Evolutionary conservation across 2,888 invertebrate species (phyloP).

Genomic region (Nemotelus pantherinus): DNA sequence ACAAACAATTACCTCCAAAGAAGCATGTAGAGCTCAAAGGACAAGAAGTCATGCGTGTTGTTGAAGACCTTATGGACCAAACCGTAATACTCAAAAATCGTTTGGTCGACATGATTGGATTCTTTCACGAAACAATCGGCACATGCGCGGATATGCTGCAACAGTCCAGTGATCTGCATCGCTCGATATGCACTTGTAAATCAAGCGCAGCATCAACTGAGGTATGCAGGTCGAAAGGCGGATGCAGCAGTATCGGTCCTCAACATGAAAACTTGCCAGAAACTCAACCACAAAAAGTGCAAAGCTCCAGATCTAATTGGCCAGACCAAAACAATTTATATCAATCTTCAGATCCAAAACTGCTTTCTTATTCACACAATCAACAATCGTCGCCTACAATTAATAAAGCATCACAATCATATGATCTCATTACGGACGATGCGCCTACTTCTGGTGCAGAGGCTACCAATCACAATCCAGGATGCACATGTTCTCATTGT

Average conservation of each 20-base stretch:
- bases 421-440: too few relatives aligned
- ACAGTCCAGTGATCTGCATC: background rate
- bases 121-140: slow-evolving; percentile 10
- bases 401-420: too few relatives aligned
- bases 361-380: too few relatives aligned
- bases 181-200: background rate
- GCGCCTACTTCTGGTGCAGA: too few relatives aligned
- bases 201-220: background rate
- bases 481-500: too few relatives aligned
- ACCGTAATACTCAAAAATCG: slow-evolving; percentile 11
- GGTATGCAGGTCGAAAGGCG: slow-evolving; percentile 6
- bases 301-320: too few relatives aligned
- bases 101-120: slow-evolving; percentile 12
- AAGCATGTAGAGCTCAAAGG: slow-evolving; percentile 23
- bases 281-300: too few relatives aligned
- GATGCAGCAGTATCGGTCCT: background rate
- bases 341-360: too few relatives aligned
- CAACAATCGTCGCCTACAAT: too few relatives aligned
- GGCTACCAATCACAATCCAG: too few relatives aligned
- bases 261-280: background rate
- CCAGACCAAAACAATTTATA: too few relatives aligned
- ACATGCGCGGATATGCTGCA: background rate
- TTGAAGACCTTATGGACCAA: slow-evolving; percentile 35
- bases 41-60: slow-evolving; percentile 25
- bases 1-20: background rate